These are phyloP conservation scores for Plodia interpunctella DNA, from an alignment of 1,140 invertebrate genomes.

Conservation along the genomic window DNA sequence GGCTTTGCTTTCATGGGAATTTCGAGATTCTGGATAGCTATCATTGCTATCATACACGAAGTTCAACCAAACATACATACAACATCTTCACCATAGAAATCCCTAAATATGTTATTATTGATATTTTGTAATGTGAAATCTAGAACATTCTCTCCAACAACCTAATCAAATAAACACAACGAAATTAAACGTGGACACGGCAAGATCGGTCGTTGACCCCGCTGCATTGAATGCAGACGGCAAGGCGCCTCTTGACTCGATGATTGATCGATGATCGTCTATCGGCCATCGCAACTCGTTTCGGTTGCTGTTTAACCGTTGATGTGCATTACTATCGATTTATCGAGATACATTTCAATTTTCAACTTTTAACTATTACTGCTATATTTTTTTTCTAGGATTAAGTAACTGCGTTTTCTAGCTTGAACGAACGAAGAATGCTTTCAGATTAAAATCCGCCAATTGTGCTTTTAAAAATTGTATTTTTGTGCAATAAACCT, in stretches of 20 bases:
- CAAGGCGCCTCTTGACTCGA: slow-evolving; percentile 1
- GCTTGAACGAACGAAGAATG: too few relatives aligned
- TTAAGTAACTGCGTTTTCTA: too few relatives aligned
- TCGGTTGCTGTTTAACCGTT: slow-evolving; percentile 8
- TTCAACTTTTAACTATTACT: not conserved
- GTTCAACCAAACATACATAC: too few relatives aligned
- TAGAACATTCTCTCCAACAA: not conserved
- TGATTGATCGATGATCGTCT: slow-evolving; percentile 10
- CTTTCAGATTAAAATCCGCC: too few relatives aligned
- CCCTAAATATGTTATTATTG: too few relatives aligned
- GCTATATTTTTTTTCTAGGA: not conserved
- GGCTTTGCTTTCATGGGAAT: too few relatives aligned
- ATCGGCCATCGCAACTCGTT: slow-evolving; percentile 8
- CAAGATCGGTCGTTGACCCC: not conserved
- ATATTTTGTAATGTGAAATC: not conserved
- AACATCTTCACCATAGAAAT: not conserved
- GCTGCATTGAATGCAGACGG: slow-evolving; percentile 11
- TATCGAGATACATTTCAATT: not conserved
- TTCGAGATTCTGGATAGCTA: too few relatives aligned
- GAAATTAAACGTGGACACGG: not conserved
- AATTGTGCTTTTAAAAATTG: too few relatives aligned
- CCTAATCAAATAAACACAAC: not conserved
- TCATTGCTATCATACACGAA: too few relatives aligned
- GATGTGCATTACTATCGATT: not conserved
- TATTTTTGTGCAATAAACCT: too few relatives aligned